Base-by-base conservation (phyloP, 2,113 vertebrate species). In the Sylvilagus bachmani region DNA sequence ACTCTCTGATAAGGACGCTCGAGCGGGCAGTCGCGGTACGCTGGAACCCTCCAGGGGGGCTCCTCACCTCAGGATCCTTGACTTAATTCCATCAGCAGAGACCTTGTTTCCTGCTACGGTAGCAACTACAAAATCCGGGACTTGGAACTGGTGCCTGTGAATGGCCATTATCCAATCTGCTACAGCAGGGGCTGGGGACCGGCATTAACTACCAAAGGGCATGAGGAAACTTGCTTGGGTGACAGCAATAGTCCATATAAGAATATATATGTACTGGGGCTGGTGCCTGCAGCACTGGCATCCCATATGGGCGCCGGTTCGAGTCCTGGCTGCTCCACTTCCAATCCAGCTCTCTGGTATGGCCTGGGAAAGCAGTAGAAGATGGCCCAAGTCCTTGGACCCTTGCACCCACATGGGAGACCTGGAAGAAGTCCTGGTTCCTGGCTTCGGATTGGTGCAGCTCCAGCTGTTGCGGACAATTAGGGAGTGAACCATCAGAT, bases 31-130 rank as follows among this genome's bases (percentile, higher is more conserved):
- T 67, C 36, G 58, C 53, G 31, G 49, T 36, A 22, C 36, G 19
- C 82, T 73, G 10, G 16, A 17, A 27, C 62, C 36, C n/a, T 19
- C 44, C 73, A n/a, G 29, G 61, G 3, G 10, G 71, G 66, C n/a
- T 22, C 55, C 58, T 82, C 49, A 38, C 31, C 16, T 49, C 55
- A 9, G 70, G 27, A 81, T 66, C 77, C 58, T 80, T 79, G 69
- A 74, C 66, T 94, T 85, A 71, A 90, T 87, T 31, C 66, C 67
- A 38, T n/a, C n/a, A 82, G n/a, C n/a, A 31, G 69, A 88, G n/a
- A 44, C 51, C n/a, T 55, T n/a, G 88, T 55, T 38, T 49, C 82
- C 86, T 92, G 73, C 81, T 49, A n/a, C 66, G 6, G 29, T 53
- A 49, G 58, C 9, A 67, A 64, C 86, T 66, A 64, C 24, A 80